Evolutionary conservation across 2,797 vertebrate species (phyloP).

Genomic region (Taeniopygia guttata): DNA sequence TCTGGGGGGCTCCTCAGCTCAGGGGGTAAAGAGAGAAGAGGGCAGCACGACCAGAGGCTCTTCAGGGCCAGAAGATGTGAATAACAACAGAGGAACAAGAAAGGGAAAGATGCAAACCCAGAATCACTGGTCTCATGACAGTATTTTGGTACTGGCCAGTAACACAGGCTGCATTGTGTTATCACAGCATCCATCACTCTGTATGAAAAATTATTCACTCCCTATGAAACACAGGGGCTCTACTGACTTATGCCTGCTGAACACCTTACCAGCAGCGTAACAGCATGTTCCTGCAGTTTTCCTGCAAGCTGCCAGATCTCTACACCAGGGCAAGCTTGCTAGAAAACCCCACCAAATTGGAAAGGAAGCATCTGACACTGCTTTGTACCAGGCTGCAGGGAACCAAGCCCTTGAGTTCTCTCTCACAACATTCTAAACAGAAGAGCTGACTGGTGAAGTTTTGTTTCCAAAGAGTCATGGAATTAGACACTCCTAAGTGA

Average conservation of each 20-base stretch:
- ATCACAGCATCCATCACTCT: neutral
- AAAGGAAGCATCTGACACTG: neutral
- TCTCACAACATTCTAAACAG: neutral
- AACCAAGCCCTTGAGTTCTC: neutral
- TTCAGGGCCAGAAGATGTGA: neutral
- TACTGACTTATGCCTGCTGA: neutral
- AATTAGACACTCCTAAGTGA: slow-evolving; percentile 34
- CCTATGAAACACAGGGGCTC: neutral
- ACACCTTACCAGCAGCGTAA: fast-evolving
- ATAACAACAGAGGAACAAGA: neutral
- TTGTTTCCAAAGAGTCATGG: neutral
- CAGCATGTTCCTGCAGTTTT: neutral
- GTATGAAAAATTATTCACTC: neutral
- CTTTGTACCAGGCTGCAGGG: neutral
- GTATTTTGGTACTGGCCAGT: neutral
- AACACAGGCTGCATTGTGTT: fast-evolving
- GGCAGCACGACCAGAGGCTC: neutral
- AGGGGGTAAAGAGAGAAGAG: neutral
- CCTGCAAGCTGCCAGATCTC: neutral
- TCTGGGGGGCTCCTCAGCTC: neutral
- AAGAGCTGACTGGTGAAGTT: neutral
- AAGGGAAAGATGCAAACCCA: neutral
- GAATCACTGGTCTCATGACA: neutral
- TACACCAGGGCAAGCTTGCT: neutral
- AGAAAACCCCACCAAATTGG: neutral